Base-by-base conservation (phyloP, 2,888 invertebrate species). In the Heliconius ethilla region DNA sequence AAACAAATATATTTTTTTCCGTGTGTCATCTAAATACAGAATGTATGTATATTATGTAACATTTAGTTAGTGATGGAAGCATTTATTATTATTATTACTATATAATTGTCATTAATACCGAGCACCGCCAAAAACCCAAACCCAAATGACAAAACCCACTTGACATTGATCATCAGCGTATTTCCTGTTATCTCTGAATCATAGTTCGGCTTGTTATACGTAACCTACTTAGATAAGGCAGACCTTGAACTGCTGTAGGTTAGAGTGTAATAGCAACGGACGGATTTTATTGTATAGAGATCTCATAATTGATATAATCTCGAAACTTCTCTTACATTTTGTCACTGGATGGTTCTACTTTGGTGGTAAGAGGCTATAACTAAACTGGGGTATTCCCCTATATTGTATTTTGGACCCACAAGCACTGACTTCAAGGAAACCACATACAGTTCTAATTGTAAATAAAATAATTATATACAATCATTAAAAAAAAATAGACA, bases 201-300 rank as follows among this genome's bases (percentile, higher is more conserved):
- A 67, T 69, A 69, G n/a, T 70, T n/a, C 2, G 13, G 40, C 67
- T 67, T 70, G 29, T 70, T 51, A 72, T 51, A 13, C 13, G n/a
- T 70, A 55, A 55, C 70, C 70, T 55, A 70, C 33, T n/a, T 55
- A 72, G 55, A 72, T 70, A 51, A 63, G 70, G 63, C 45, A n/a
- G 6, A 15, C 76, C 70, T 40, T 76, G 76, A 70, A 76, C 76
- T 63, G 55, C 25, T 18, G 5, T 67, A 66, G 33, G 33, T 37
- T 25, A 33, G 3, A 15, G n/a, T 33, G 27, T 51, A 45, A 2
- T 66, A 62, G 15, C 45, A 15, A 4, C 15, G 6, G 45, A 1
- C 45, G 4, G 40, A 13, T 40, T 15, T 5, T 45, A 15, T 59
- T 25, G 11, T 25, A 62, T 62, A 10, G 13, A 62, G 13, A 62